Conservation (phyloP, 2,888 invertebrate genomes). For the Orthonychiurus folsomi region DNA sequence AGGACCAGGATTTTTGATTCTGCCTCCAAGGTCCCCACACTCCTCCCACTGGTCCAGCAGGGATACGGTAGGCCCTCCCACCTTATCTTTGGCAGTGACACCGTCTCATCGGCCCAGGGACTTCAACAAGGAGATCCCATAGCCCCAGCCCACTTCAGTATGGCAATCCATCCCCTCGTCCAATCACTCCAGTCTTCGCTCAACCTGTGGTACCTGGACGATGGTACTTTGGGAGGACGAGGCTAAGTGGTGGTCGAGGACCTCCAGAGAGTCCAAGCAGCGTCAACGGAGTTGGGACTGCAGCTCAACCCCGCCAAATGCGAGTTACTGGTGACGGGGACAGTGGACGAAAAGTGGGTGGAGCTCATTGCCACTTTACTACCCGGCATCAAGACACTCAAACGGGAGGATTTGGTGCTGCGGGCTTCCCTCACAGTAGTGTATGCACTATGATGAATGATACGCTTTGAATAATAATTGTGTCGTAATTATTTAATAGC, state of each 20-base stretch:
- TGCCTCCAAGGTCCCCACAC: background rate
- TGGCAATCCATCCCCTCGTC: constrained; percentile 14
- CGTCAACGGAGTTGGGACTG: constrained; percentile 11
- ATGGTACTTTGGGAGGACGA: constrained; percentile 12
- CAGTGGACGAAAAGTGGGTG: background rate
- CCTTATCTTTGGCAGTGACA: constrained; percentile 6
- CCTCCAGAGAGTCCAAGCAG: constrained; percentile 7
- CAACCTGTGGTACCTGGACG: constrained; percentile 18
- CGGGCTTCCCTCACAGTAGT: too few species aligned
- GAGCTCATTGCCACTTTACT: background rate
- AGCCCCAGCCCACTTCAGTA: constrained; percentile 14
- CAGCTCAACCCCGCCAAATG: background rate
- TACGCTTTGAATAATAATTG: too few species aligned
- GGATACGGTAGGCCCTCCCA: constrained; percentile 6
- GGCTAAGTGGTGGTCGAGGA: constrained; percentile 10
- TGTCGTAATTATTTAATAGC: too few species aligned
- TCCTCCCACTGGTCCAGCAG: constrained; percentile 4
- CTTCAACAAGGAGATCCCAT: constrained; percentile 13
- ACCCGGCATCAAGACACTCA: background rate
- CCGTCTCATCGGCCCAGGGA: constrained; percentile 2
- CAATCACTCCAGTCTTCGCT: constrained; percentile 3
- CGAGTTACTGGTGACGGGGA: background rate
- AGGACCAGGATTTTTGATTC: constrained; percentile 2
- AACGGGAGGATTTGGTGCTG: background rate
- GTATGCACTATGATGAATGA: too few species aligned